Evolutionary conservation across 2,797 vertebrate species (phyloP).

Genomic region (Acridotheres tristis): DNA sequence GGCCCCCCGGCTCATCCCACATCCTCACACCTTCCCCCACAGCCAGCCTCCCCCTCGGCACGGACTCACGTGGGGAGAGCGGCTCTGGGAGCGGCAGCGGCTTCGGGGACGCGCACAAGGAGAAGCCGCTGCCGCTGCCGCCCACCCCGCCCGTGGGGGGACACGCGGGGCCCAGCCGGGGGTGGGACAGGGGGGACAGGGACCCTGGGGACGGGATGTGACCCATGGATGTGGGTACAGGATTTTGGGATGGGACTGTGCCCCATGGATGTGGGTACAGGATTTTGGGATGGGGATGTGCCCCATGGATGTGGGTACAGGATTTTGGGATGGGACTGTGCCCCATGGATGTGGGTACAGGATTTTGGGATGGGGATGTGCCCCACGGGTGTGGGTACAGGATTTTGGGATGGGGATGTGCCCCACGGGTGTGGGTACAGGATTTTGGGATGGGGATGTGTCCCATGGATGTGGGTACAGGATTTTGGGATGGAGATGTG

Average conservation of each 20-base stretch:
- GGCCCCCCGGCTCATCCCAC: no score
- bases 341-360: no score
- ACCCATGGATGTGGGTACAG: not conserved
- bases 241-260: not conserved
- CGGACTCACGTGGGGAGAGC: no score
- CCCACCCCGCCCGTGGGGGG: not conserved
- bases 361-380: no score
- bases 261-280: no score
- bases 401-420: not conserved
- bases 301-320: not conserved
- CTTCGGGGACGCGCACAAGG: not conserved
- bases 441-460: no score
- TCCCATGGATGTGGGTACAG: rapidly evolving
- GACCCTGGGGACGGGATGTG: not conserved
- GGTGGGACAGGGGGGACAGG: not conserved
- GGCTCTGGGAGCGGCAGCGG: not conserved
- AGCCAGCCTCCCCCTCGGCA: no score
- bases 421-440: no score
- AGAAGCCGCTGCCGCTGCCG: not conserved
- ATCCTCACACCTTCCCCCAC: no score
- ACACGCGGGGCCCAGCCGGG: not conserved
- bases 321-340: no score
- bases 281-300: not conserved
- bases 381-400: rapidly evolving
- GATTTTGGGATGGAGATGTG: no score